These are phyloP conservation scores for Pluvialis apricaria DNA, from an alignment of 2,113 vertebrate species.

Conservation along the genomic window DNA sequence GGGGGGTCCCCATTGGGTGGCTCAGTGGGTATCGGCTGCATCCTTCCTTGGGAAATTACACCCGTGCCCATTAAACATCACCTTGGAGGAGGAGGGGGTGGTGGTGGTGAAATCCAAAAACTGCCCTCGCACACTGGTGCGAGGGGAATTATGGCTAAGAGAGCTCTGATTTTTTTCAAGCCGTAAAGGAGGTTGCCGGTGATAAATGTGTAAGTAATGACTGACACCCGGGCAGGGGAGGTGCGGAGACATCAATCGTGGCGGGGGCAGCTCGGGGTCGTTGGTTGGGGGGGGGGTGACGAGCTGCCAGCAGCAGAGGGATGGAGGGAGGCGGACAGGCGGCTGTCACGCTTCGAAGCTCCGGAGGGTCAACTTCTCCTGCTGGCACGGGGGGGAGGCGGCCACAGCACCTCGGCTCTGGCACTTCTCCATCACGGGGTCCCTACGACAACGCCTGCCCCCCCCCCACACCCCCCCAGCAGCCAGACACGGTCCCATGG, in stretches of 20 bases:
- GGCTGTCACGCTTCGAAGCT: neutral
- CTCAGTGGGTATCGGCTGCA: neutral
- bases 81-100: neutral
- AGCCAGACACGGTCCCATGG: accelerated
- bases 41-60: neutral
- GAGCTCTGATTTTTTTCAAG: constrained; percentile 25
- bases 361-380: neutral
- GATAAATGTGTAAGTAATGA: neutral
- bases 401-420: accelerated
- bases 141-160: neutral
- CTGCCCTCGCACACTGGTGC: neutral
- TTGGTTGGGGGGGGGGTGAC: neutral
- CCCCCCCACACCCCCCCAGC: accelerated
- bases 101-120: neutral
- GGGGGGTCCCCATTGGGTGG: neutral
- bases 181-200: neutral
- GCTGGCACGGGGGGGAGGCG: neutral
- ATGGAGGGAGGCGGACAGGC: neutral
- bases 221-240: neutral
- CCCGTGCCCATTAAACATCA: neutral
- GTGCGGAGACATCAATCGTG: neutral
- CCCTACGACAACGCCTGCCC: neutral
- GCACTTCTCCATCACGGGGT: accelerated
- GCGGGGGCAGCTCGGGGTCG: neutral
- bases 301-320: neutral